A percentile compares a stretch with the other conserved stretches of the same genome.
Evolutionary conservation across 2,797 vertebrate genomes (phyloP).

Genomic region (Pangasius mekongensis): DNA sequence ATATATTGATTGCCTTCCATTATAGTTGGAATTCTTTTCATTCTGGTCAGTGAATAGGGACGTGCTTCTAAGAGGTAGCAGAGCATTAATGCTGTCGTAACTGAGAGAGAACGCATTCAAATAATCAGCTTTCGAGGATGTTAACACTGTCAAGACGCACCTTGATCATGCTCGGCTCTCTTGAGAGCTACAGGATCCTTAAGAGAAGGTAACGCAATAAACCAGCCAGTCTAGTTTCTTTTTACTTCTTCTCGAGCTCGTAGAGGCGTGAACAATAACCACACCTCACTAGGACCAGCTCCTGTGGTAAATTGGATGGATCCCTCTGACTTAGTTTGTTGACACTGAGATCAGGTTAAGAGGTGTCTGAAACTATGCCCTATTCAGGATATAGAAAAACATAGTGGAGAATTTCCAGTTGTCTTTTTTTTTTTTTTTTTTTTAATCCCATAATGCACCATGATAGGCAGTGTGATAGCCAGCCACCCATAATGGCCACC

Average conservation of each 20-base stretch:
- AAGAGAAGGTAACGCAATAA: not conserved
- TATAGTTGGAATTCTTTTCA: conserved; percentile 29
- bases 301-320: not conserved
- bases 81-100: not conserved
- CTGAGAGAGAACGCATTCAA: not conserved
- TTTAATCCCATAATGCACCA: not conserved
- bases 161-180: not conserved
- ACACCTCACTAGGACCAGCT: not conserved
- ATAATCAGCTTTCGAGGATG: not conserved
- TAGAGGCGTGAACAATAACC: not conserved
- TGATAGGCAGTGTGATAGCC: not conserved
- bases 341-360: not conserved
- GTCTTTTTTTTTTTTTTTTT: not conserved
- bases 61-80: not conserved
- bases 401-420: not conserved
- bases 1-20: conserved; percentile 24
- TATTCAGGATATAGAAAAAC: not conserved
- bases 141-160: not conserved
- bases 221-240: not conserved
- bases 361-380: not conserved
- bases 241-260: not conserved
- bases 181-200: not conserved
- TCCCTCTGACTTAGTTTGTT: not conserved
- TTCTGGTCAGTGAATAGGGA: conserved; percentile 11
- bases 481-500: not conserved